Evolutionary conservation across 2,888 invertebrate species (phyloP).

Genomic region (Poecilobothrus nobilitatus): DNA sequence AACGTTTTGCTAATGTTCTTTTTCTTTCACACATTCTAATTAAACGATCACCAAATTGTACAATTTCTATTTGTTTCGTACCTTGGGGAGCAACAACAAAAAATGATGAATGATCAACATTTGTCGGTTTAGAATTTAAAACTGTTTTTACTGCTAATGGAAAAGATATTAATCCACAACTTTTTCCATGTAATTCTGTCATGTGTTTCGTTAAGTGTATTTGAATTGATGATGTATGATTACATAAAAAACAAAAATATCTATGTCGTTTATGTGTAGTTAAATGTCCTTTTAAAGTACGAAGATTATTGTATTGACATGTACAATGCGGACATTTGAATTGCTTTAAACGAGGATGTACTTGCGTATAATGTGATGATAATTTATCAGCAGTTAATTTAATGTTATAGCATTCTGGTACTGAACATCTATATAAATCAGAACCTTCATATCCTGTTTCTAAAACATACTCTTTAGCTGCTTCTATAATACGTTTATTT

Average conservation of each 20-base stretch:
- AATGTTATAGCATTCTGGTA: slow-evolving; percentile 26
- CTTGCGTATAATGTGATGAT: slow-evolving; percentile 28
- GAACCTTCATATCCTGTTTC: slow-evolving; percentile 23
- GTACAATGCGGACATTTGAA: slow-evolving; percentile 30
- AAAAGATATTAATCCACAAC: slow-evolving; percentile 36
- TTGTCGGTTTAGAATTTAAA: slow-evolving; percentile 1
- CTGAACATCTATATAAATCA: slow-evolving; percentile 30
- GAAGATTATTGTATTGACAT: slow-evolving; percentile 23
- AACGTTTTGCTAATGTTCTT: slow-evolving; percentile 30
- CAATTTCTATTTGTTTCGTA: slow-evolving; percentile 24
- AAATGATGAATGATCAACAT: slow-evolving; percentile 23
- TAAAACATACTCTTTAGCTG: slow-evolving; percentile 25
- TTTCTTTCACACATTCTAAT: slow-evolving; percentile 29
- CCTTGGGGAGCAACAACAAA: slow-evolving; percentile 45
- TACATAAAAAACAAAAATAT: slow-evolving; percentile 54
- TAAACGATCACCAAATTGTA: slow-evolving; percentile 31
- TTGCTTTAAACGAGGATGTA: slow-evolving; percentile 24
- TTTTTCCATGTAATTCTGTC: slow-evolving; percentile 46
- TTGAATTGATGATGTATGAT: slow-evolving; percentile 34
- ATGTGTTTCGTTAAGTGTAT: slow-evolving; percentile 46
- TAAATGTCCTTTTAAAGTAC: slow-evolving; percentile 50
- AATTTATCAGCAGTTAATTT: slow-evolving; percentile 28
- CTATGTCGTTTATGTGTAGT: slow-evolving; percentile 51
- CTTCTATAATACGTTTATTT: slow-evolving; percentile 19
- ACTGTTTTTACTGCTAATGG: slow-evolving; percentile 34